A percentile compares a stretch with the other conserved stretches of the same genome.
Conservation (phyloP, 2,888 invertebrate species). For the Pocota personata region DNA sequence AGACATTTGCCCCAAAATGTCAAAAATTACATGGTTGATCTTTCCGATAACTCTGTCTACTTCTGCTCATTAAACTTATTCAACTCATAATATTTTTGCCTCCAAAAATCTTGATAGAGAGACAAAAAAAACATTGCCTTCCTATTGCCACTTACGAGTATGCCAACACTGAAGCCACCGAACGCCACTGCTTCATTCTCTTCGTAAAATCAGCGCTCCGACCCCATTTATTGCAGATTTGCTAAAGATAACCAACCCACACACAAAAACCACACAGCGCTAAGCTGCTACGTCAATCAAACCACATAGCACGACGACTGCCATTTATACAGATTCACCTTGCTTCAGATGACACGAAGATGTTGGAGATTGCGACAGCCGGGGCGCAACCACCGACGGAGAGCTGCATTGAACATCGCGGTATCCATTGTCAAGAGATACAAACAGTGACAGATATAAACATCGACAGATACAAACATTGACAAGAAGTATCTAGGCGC, state of each 20-base stretch:
- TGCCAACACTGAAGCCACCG: neutral
- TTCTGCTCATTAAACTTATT: neutral
- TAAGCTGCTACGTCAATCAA: constrained; percentile 30
- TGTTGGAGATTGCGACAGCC: constrained; percentile 8
- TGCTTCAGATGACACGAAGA: constrained; percentile 44
- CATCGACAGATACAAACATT: neutral
- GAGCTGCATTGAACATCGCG: neutral
- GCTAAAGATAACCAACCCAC: constrained; percentile 38
- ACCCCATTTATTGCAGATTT: constrained; percentile 44
- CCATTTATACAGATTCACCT: constrained; percentile 50
- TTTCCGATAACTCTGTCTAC: neutral
- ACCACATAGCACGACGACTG: constrained; percentile 24
- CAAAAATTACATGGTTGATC: neutral
- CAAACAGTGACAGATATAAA: neutral
- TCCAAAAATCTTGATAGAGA: neutral
- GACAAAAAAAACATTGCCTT: neutral
- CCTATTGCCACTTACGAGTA: neutral
- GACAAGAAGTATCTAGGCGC: neutral
- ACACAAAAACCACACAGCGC: constrained; percentile 18
- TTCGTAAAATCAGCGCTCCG: constrained; percentile 28
- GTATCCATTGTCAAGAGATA: constrained; percentile 5
- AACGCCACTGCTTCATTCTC: neutral
- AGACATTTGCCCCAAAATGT: neutral
- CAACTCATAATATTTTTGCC: neutral
- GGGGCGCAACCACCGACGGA: neutral